Base-by-base conservation (phyloP, 2,797 vertebrate genomes). In the Lerista edwardsae region DNA sequence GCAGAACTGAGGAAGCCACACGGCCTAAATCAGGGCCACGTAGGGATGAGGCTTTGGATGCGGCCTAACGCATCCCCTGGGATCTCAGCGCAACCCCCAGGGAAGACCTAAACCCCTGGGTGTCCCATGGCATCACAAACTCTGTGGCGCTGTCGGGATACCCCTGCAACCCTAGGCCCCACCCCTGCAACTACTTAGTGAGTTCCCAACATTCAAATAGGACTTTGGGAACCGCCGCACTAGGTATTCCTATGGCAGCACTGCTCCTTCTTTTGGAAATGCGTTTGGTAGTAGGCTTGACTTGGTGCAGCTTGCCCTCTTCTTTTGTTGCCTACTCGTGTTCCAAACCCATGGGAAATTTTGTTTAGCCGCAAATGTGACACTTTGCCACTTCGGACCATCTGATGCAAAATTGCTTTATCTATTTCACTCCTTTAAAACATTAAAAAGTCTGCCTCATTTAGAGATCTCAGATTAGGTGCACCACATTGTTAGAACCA, bases 401-500 rank as follows among this genome's bases (percentile, higher is more conserved):
- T 0, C 0, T 14, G 55, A 31, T 19, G 71, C 21, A 77, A 83
- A 74, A 14, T 29, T 77, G 77, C 6, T 83, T 88, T 86, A 86
- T 84, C 83, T 57, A 19, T 3, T 11, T 1, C 3, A 0, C 74
- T 89, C 68, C 55, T 87, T 5, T 72, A 23, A 25, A 41, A 72
- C 64, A 71, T 21, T 82, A n/a, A 36, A 74, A 44, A 9, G 41
- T n/a, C 23, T 82, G n/a, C 11, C 73, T n/a, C 39, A 14, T 87
- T 83, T 78, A 89, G 15, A 2, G 34, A 73, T 64, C 27, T 77
- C 4, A 8, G 27, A 61, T 75, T 87, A 72, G 88, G 86, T 1
- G 65, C 6, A 85, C 73, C 67, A 25, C 14, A 74, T 74, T 19
- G 14, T 64, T 7, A 79, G 0, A 69, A 39, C 41, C 84, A 31